Evolutionary conservation across 2,113 vertebrate genomes (phyloP).

Genomic region (Hyperopisus bebe): DNA sequence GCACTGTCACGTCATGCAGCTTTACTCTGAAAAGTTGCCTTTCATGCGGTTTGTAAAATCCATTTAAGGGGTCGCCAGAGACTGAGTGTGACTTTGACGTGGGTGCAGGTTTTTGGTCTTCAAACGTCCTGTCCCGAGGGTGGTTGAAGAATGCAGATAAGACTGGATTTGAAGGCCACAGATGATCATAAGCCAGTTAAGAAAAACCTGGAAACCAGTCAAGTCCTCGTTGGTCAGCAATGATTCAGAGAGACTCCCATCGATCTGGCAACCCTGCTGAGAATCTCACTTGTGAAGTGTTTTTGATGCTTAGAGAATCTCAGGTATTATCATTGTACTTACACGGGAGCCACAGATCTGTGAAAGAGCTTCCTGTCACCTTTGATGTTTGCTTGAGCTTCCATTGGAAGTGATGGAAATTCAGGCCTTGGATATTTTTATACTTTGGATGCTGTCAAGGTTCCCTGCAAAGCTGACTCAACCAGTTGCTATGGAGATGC

Average conservation of each 20-base stretch:
- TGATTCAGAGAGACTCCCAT: not conserved
- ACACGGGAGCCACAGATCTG: not conserved
- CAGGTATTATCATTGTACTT: not conserved
- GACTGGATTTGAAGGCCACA: not conserved
- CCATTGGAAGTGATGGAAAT: not conserved
- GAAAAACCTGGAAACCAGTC: not conserved
- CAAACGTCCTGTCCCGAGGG: not conserved
- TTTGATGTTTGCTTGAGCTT: constrained; percentile 10
- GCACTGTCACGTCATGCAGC: not conserved
- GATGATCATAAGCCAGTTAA: not conserved
- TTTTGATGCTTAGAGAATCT: not conserved
- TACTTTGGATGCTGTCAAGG: constrained; percentile 11
- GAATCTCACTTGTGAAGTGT: constrained; percentile 2
- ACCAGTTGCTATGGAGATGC: constrained; percentile 23
- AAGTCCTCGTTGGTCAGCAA: not conserved
- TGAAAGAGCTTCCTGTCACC: not conserved
- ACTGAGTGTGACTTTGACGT: not conserved
- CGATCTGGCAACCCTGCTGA: not conserved
- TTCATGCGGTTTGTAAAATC: not conserved
- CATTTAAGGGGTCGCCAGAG: not conserved
- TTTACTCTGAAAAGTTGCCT: not conserved
- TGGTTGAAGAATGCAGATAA: not conserved
- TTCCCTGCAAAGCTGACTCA: constrained; percentile 23
- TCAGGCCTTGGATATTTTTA: constrained; percentile 6
- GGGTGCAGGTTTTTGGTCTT: not conserved